Evolutionary conservation across 2,113 vertebrate genomes (phyloP), one percentile per base, ranked within the genome.

Genomic region (Thamnophis sirtalis): DNA sequence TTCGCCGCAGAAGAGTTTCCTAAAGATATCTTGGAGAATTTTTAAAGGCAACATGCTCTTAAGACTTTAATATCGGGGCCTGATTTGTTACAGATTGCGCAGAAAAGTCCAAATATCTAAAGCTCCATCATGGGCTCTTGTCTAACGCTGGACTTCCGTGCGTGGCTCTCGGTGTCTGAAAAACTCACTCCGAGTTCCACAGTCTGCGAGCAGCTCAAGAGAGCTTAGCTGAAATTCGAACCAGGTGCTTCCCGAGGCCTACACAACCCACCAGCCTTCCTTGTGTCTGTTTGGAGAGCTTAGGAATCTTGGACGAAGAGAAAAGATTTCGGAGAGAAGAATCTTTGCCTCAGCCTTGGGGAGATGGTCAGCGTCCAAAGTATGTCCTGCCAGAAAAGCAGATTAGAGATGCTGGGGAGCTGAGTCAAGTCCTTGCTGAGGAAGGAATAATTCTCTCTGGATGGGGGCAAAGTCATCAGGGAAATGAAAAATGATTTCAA

Each of bases 121-220:
- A 91, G 94, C 95, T 96, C 95, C 96, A 96, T 97, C 96, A 96
- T 86, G 93, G 91, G 91, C 95, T 97, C 95, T n/a, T 96, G 97
- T 97, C 97, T 97, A 97, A 97, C 96, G 96, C 95, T 96, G 96
- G 96, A 97, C 97, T 97, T 98, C 96, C 96, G 93, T 94, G 94
- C 94, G 96, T 95, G 96, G 95, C 94, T 96, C 88, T 24, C n/a
- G 95, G 87, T 95, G 96, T 97, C 96, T 97, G 96, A n/a, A 95
- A 95, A 95, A 91, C 94, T 95, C 87, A 95, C 96, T 90, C 95
- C 94, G 63, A 96, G 96, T 95, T 91, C 91, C 94, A 92, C 53
- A 89, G 95, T 95, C 96, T 96, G 92, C 91, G 94, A 95, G 96
- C 93, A 94, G 96, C 90, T 91, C 89, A 94, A 93, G 26, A 88